phyloP scores from a whole-genome alignment of 2,797 vertebrate genomes.

The Tokudaia tokunoshimensis region DNA sequence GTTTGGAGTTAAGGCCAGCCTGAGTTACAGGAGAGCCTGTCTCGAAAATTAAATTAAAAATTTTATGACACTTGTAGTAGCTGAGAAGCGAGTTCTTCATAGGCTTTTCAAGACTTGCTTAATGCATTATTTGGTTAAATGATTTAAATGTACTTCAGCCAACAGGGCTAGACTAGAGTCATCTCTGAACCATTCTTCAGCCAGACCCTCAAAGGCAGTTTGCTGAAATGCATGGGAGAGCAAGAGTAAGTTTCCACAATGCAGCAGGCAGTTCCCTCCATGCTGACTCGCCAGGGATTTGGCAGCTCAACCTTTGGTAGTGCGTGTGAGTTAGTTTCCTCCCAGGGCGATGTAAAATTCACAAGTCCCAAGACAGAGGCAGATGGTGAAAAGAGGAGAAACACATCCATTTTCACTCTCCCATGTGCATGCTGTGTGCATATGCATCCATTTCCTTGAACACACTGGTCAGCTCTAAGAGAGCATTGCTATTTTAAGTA shows the following conservation, averaged over 20 bases:
- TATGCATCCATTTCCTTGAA: not conserved
- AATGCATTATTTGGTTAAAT: not conserved
- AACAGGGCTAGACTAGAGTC: not conserved
- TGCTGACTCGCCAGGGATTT: not conserved
- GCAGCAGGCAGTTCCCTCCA: not conserved
- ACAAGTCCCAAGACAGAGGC: not conserved
- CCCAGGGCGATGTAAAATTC: not conserved
- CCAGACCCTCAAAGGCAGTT: not conserved
- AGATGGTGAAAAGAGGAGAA: not conserved
- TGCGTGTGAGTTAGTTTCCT: conserved; percentile 41
- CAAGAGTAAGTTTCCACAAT: conserved; percentile 1
- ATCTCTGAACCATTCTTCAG: not conserved
- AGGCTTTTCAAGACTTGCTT: conserved; percentile 23
- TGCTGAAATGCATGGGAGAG: not conserved
- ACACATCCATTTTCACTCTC: not conserved
- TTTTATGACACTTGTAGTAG: too few species aligned
- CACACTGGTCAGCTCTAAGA: conserved; percentile 30
- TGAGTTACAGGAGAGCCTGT: not conserved
- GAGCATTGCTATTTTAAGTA: conserved; percentile 1
- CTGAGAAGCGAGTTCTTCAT: conserved; percentile 22
- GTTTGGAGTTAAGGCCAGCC: not conserved
- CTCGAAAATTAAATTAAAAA: not conserved
- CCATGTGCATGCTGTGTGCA: fast-evolving
- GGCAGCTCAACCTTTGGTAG: not conserved
- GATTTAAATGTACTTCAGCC: not conserved